Percentiles rank a stretch among this genome's conserved stretches.
Evolutionary conservation across 2,888 invertebrate genomes (phyloP).

Genomic region (Drosophila pseudotalamancana): DNA sequence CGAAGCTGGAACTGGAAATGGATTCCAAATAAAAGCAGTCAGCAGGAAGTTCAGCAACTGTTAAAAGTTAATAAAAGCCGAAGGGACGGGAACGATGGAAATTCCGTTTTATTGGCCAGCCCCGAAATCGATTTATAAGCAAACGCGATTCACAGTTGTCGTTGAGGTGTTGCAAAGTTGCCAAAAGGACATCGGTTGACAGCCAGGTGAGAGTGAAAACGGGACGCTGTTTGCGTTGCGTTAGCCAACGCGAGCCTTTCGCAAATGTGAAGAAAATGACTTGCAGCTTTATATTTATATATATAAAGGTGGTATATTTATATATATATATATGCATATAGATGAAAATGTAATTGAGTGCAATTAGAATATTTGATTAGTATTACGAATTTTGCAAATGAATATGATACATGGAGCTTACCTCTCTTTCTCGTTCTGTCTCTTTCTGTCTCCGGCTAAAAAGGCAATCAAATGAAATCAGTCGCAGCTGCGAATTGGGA

Average conservation of each 20-base stretch:
- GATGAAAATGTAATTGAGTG: constrained; percentile 1
- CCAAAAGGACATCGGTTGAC: neutral
- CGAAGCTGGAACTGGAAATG: no score
- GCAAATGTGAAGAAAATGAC: neutral
- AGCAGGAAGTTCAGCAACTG: neutral
- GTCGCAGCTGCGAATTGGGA: neutral
- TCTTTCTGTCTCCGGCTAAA: no score
- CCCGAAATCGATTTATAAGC: no score
- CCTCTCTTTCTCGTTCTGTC: neutral
- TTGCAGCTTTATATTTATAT: neutral
- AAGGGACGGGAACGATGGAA: neutral
- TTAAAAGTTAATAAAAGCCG: neutral
- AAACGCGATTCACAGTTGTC: neutral
- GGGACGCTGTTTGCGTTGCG: neutral
- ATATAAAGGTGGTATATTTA: neutral
- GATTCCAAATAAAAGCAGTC: no score
- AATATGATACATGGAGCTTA: neutral
- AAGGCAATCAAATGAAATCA: neutral
- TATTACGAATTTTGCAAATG: neutral
- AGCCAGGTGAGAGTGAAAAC: neutral
- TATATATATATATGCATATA: neutral
- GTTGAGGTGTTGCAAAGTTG: neutral
- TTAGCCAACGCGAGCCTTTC: neutral
- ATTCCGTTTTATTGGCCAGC: no score
- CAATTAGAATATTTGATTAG: constrained; percentile 2